These are phyloP conservation scores for Dendroctonus ponderosae DNA, from an alignment of 1,140 invertebrate species.

Conservation along the genomic window DNA sequence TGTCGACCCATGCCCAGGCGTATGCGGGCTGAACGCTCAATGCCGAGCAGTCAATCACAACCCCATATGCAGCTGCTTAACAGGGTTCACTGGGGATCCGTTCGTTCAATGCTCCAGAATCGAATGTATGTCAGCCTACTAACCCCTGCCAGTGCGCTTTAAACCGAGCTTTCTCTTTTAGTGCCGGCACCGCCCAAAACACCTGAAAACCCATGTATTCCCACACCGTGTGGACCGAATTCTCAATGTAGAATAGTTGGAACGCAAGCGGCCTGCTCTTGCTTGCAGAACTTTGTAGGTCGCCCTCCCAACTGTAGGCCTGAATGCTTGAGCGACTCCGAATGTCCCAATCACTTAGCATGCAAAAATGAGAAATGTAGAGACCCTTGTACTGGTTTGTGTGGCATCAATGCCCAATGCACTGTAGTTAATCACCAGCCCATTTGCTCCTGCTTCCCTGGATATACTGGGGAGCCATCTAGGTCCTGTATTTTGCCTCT, in stretches of 20 bases:
- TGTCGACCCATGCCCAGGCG: constrained; percentile 75
- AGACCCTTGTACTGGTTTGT: constrained; percentile 76
- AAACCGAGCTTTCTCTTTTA: constrained; percentile 37
- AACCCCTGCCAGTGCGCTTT: constrained; percentile 4
- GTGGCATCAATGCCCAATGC: constrained; percentile 72
- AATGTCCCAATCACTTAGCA: constrained; percentile 71
- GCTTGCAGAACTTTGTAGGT: constrained; percentile 70
- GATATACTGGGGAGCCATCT: constrained; percentile 77
- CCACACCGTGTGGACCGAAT: constrained; percentile 76
- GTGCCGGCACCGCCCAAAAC: constrained; percentile 45
- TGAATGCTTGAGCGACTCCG: constrained; percentile 71
- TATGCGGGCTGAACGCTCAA: constrained; percentile 76
- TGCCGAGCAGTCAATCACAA: constrained; percentile 83
- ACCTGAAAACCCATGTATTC: constrained; percentile 63
- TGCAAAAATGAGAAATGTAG: constrained; percentile 77
- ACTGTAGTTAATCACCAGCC: constrained; percentile 75
- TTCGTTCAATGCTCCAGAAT: constrained; percentile 65
- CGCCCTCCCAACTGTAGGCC: constrained; percentile 76
- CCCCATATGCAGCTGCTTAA: constrained; percentile 74
- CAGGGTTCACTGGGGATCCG: constrained; percentile 75
- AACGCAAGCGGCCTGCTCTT: constrained; percentile 71
- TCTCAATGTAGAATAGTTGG: constrained; percentile 72
- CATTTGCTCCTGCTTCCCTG: constrained; percentile 67
- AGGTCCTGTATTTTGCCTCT: constrained; percentile 55
- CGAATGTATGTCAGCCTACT: constrained; percentile 36